These are phyloP conservation scores for Auanema sp. DNA, from an alignment of 2,888 invertebrate genomes.

Conservation along the genomic window DNA sequence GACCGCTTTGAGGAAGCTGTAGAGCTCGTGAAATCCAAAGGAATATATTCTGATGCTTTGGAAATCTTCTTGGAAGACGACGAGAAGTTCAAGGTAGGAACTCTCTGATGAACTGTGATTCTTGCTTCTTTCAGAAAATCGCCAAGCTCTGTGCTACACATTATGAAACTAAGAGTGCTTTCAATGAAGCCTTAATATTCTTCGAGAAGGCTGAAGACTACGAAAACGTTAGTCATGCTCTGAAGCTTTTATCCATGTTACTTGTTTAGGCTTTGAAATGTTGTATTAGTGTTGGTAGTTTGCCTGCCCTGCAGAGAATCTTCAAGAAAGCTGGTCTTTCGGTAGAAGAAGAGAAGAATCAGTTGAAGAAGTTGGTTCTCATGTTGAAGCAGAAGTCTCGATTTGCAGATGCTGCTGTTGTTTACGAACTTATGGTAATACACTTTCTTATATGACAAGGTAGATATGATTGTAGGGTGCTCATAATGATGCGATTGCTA, in stretches of 20 bases:
- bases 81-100: slow-evolving; percentile 29
- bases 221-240: slow-evolving; percentile 30
- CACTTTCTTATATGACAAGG: too few species aligned
- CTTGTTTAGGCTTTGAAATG: background rate
- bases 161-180: slow-evolving; percentile 28
- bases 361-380: too few species aligned
- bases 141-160: slow-evolving; percentile 38
- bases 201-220: slow-evolving; percentile 33
- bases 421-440: too few species aligned
- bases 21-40: slow-evolving; percentile 27
- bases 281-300: background rate
- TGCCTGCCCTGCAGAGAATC: too few species aligned
- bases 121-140: slow-evolving; percentile 29
- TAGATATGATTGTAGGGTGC: too few species aligned
- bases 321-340: too few species aligned
- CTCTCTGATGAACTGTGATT: background rate
- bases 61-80: slow-evolving; percentile 18
- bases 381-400: too few species aligned
- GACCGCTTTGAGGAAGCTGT: slow-evolving; percentile 44
- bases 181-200: slow-evolving; percentile 44
- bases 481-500: too few species aligned
- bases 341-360: too few species aligned
- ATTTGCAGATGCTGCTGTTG: too few species aligned
- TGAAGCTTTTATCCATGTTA: too few species aligned
- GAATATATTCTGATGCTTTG: slow-evolving; percentile 26